Evolutionary conservation across 2,797 vertebrate species (phyloP).

Genomic region (Neostethus bicornis): DNA sequence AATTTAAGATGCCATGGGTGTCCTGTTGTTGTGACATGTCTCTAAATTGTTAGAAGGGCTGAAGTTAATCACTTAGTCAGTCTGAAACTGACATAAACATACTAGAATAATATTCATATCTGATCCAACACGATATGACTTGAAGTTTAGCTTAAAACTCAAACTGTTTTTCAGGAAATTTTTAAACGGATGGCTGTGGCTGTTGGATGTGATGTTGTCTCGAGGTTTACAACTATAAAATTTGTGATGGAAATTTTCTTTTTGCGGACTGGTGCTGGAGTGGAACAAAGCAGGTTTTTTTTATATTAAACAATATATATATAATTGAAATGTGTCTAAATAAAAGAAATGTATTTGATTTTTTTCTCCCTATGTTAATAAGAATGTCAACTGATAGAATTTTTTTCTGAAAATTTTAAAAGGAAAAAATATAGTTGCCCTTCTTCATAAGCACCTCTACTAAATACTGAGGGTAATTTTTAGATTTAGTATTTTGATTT

Average conservation of each 20-base stretch:
- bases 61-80: slow-evolving; percentile 42
- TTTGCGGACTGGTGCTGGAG: neutral
- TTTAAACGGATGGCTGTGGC: slow-evolving; percentile 3
- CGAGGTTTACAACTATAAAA: slow-evolving; percentile 5
- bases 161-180: neutral
- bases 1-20: slow-evolving; percentile 70
- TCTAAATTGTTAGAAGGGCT: slow-evolving; percentile 61
- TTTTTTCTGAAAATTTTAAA: neutral
- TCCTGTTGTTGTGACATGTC: slow-evolving; percentile 72
- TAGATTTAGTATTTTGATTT: slow-evolving; percentile 5
- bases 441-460: neutral
- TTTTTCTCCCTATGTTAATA: neutral
- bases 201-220: neutral
- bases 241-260: neutral
- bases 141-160: slow-evolving; percentile 1
- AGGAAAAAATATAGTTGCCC: neutral
- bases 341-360: too few species aligned
- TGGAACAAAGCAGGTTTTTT: too few species aligned
- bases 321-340: too few species aligned
- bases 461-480: slow-evolving; percentile 1
- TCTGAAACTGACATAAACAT: slow-evolving; percentile 23
- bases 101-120: slow-evolving; percentile 23
- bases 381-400: neutral
- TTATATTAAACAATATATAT: too few species aligned
- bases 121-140: slow-evolving; percentile 15